A percentile compares a stretch with the other conserved stretches of the same genome.
These are phyloP conservation scores for Drosophila affinis DNA, from an alignment of 2,888 invertebrate genomes.

Conservation along the genomic window DNA sequence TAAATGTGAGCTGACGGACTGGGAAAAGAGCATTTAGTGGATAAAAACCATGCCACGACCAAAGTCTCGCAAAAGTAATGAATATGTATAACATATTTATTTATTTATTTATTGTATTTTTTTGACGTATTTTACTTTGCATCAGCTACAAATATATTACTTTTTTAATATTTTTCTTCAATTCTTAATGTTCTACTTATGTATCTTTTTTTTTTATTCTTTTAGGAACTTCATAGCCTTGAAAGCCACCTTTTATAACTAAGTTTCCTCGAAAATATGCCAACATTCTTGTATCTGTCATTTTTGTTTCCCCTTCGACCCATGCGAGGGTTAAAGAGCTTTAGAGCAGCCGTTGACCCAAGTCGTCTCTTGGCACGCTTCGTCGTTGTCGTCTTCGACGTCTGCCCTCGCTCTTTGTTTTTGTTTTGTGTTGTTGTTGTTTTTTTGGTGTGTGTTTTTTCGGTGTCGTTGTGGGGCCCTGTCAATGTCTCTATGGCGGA, in stretches of 20 bases:
- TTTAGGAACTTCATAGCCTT: background rate
- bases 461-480: constrained; percentile 46
- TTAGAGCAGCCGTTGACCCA: constrained; percentile 17
- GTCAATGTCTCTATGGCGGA: constrained; percentile 48
- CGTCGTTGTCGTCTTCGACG: constrained; percentile 16
- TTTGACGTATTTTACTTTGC: too few relatives aligned
- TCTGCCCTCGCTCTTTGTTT: constrained; percentile 28
- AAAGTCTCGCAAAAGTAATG: too few relatives aligned
- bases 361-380: constrained; percentile 51
- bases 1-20: too few relatives aligned
- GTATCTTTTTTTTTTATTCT: too few relatives aligned
- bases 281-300: background rate
- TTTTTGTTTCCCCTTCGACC: background rate
- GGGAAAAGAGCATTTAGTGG: too few relatives aligned
- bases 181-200: too few relatives aligned
- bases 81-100: too few relatives aligned
- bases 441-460: constrained; percentile 7
- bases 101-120: too few relatives aligned
- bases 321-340: constrained; percentile 53
- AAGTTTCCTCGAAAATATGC: background rate
- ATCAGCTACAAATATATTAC: too few relatives aligned
- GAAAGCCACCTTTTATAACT: background rate
- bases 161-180: too few relatives aligned
- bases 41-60: too few relatives aligned
- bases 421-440: constrained; percentile 9